Base-by-base conservation (phyloP, 2,113 vertebrate genomes). In the Hymenochirus boettgeri region DNA sequence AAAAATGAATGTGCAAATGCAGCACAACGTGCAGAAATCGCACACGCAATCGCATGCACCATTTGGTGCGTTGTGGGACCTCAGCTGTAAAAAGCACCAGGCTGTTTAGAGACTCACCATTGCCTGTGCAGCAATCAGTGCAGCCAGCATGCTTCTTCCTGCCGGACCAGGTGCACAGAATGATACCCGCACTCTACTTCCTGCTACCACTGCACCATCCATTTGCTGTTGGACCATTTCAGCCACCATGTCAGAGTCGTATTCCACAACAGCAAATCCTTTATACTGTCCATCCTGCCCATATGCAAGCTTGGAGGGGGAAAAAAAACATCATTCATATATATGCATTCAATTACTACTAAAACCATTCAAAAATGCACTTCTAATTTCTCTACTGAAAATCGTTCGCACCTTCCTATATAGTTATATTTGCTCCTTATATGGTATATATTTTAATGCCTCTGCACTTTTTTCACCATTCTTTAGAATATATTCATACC, bases 131-230 rank as follows among this genome's bases (percentile, higher is more conserved):
- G 94, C 94, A 1, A 95, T 96, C 29, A 97, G 84, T 0, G 94
- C 94, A 0, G 94, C 93, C 72, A 97, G 62, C 91, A 93, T 94
- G 78, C 93, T 96, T 69, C 93, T 88, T 17, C 94, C 95, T 0
- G 94, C 92, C 2, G 92, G 91, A 0, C 94, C 94, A 0, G 95
- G 95, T 13, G 92, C 94, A 7, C 95, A 97, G 85, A 96, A 96
- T 57, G 94, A 94, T 5, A 92, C 89, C 0, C 93, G 86, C 65
- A 95, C 72, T 48, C 80, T 84, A 2, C 84, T 81, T 46, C 88
- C 89, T 0, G 84, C 89, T 5, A 94, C 79, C 4, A 70, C 63
- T 56, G 88, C 61, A n/a, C 90, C 89, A 0, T 94, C 89, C 0
- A 83, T 78, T 39, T 67, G 72, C 35, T 80, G 74, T 67, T 95